Evolutionary conservation across 2,888 invertebrate species (phyloP).

Genomic region (Chrysotoxum bicinctum): DNA sequence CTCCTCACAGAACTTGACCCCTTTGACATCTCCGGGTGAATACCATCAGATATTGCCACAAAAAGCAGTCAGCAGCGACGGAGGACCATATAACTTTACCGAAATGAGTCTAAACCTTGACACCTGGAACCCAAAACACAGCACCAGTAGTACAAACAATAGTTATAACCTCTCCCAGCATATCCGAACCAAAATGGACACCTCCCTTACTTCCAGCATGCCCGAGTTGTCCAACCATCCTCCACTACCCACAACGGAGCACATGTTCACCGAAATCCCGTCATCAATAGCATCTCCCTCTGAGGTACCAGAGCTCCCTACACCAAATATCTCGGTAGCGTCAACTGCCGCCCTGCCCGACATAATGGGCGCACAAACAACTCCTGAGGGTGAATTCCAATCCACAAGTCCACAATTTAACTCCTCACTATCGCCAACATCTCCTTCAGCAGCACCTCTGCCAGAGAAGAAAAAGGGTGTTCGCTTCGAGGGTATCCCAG

Average conservation of each 20-base stretch:
- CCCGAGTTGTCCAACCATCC: slow-evolving; percentile 82
- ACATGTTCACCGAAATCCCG: slow-evolving; percentile 70
- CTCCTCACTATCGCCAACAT: slow-evolving; percentile 75
- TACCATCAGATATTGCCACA: slow-evolving; percentile 78
- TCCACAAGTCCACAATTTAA: slow-evolving; percentile 77
- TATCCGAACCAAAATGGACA: slow-evolving; percentile 78
- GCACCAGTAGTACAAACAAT: slow-evolving; percentile 76
- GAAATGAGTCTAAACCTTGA: slow-evolving; percentile 83
- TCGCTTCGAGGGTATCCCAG: slow-evolving; percentile 81
- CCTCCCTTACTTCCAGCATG: slow-evolving; percentile 83
- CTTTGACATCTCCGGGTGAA: slow-evolving; percentile 79
- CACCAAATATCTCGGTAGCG: slow-evolving; percentile 83
- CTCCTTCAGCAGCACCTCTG: slow-evolving; percentile 73
- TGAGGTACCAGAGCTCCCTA: slow-evolving; percentile 80
- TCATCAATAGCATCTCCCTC: slow-evolving; percentile 73
- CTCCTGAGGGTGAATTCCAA: slow-evolving; percentile 79
- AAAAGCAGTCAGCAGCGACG: slow-evolving; percentile 79
- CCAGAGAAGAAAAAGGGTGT: slow-evolving; percentile 81
- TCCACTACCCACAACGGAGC: slow-evolving; percentile 73
- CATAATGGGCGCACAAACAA: slow-evolving; percentile 77
- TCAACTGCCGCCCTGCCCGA: slow-evolving; percentile 81
- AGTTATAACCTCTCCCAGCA: slow-evolving; percentile 78
- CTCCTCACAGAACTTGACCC: slow-evolving; percentile 80
- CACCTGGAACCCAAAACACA: slow-evolving; percentile 82
- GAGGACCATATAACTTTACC: slow-evolving; percentile 84